Percentiles rank a stretch among this genome's conserved stretches.
Conservation (phyloP, 2,888 invertebrate species). For the Lithophane semibrunnea region DNA sequence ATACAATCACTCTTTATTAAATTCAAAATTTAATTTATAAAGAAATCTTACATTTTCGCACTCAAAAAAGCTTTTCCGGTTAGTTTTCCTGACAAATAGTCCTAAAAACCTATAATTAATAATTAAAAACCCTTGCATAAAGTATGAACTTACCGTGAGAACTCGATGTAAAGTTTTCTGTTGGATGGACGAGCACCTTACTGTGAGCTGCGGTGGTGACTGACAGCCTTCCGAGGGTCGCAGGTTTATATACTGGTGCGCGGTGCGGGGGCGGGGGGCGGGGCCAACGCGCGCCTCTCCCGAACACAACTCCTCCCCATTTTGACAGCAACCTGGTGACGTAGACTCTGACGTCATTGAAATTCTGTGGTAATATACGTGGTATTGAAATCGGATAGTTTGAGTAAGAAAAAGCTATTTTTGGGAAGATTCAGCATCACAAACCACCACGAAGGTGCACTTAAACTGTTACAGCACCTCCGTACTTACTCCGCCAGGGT, state of each 20-base stretch:
- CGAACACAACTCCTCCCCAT: slow-evolving; percentile 79
- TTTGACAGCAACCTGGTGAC: slow-evolving; percentile 78
- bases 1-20: too few species aligned
- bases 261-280: slow-evolving; percentile 78
- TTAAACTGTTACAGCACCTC: too few species aligned
- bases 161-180: slow-evolving; percentile 82
- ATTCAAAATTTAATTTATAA: too few species aligned
- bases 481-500: too few species aligned
- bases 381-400: background rate
- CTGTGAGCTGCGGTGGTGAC: slow-evolving; percentile 70
- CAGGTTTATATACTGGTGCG: slow-evolving; percentile 80
- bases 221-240: slow-evolving; percentile 69
- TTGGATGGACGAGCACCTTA: slow-evolving; percentile 69
- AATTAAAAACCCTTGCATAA: slow-evolving; percentile 7
- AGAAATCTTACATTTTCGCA: background rate
- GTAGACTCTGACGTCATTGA: slow-evolving; percentile 75
- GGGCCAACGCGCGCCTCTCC: slow-evolving; percentile 76
- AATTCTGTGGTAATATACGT: slow-evolving; percentile 19
- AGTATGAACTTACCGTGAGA: slow-evolving; percentile 81
- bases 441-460: background rate
- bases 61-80: background rate
- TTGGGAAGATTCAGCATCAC: background rate
- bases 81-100: background rate
- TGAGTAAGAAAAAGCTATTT: background rate
- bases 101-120: background rate